Conservation (phyloP, 2,113 vertebrate species). For the Garra rufa region DNA sequence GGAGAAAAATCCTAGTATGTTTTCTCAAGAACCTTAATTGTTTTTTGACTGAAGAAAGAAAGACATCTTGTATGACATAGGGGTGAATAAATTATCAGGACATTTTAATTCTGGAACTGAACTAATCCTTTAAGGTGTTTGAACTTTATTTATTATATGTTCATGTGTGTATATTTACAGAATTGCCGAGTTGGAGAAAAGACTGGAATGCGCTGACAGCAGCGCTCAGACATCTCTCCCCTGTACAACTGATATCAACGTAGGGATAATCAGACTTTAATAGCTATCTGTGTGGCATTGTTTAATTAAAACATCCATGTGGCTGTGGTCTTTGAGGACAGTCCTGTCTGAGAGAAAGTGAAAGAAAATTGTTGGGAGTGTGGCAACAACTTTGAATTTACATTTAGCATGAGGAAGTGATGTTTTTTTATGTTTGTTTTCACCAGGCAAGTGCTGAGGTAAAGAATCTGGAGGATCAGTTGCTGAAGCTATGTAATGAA, state of each 20-base stretch:
- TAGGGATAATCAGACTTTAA: slow-evolving; percentile 3
- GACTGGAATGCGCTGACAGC: slow-evolving; percentile 41
- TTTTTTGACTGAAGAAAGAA: too few relatives aligned
- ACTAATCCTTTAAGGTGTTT: not conserved
- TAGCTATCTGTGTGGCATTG: not conserved
- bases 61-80: too few relatives aligned
- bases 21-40: too few relatives aligned
- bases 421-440: slow-evolving; percentile 16
- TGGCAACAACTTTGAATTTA: not conserved
- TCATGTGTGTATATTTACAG: not conserved
- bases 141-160: not conserved
- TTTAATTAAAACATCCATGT: not conserved
- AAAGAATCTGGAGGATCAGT: slow-evolving; percentile 83
- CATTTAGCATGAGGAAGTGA: not conserved
- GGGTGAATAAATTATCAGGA: too few relatives aligned
- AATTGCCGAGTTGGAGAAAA: slow-evolving; percentile 38
- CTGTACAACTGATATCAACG: not conserved
- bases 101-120: too few relatives aligned
- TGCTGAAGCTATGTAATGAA: slow-evolving; percentile 87
- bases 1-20: too few relatives aligned
- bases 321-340: not conserved
- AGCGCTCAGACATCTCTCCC: slow-evolving; percentile 53
- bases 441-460: slow-evolving; percentile 85
- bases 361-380: not conserved
- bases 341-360: not conserved